phyloP scores from a whole-genome alignment of 2,888 invertebrate species.

The Lepidocyrtoides sp. region DNA sequence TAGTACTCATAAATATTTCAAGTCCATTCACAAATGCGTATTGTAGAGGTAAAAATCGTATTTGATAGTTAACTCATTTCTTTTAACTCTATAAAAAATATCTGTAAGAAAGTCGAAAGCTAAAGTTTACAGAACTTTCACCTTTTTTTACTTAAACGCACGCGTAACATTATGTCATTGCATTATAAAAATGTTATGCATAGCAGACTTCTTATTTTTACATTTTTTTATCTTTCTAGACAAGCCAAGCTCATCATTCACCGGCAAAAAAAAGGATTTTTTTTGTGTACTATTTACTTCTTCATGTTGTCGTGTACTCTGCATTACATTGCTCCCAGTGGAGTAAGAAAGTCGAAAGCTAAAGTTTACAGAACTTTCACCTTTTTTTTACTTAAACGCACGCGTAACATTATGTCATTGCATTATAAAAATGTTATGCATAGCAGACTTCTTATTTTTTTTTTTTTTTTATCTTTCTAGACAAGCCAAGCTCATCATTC shows the following conservation, averaged over 20 bases:
- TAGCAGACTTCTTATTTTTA: not conserved
- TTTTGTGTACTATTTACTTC: not conserved
- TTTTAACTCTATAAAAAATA: not conserved
- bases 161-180: not conserved
- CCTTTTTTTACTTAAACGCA: not conserved
- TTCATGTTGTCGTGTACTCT: slow-evolving; percentile 16
- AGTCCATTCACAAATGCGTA: slow-evolving; percentile 20
- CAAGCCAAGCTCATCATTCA: not conserved
- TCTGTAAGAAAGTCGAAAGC: not conserved
- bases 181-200: not conserved
- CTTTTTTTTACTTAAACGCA: not conserved
- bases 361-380: slow-evolving; percentile 44
- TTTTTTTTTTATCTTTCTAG: not conserved
- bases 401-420: not conserved
- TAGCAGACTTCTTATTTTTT: not conserved
- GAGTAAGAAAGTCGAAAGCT: slow-evolving; percentile 17
- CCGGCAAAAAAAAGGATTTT: not conserved
- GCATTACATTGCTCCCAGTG: slow-evolving; percentile 64
- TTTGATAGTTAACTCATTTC: slow-evolving; percentile 1
- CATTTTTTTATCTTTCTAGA: not conserved
- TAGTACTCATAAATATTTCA: slow-evolving; percentile 66
- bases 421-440: not conserved
- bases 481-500: not conserved
- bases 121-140: slow-evolving; percentile 38
- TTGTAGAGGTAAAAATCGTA: not conserved